Evolutionary conservation across 2,888 invertebrate genomes (phyloP).

Genomic region (Pandemis heparana): DNA sequence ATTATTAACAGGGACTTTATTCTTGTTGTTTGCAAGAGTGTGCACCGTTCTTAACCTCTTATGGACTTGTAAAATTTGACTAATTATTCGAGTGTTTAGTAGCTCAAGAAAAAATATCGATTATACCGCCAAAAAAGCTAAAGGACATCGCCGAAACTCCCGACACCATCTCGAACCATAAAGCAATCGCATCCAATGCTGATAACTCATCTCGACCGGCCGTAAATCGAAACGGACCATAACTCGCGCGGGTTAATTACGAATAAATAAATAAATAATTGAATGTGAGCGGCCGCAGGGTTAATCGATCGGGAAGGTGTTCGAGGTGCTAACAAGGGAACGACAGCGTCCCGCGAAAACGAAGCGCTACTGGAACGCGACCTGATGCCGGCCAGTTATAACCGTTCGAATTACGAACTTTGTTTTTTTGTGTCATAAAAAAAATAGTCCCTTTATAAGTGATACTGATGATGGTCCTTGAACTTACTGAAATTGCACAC

Average conservation of each 20-base stretch:
- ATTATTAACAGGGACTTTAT: neutral
- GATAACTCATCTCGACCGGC: slow-evolving; percentile 73
- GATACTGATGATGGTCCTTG: neutral
- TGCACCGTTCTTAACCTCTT: neutral
- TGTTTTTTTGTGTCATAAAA: neutral
- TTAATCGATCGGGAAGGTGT: slow-evolving; percentile 78
- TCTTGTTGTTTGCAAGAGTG: neutral
- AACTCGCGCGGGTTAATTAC: slow-evolving; percentile 84
- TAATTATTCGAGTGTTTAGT: neutral
- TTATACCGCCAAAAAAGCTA: slow-evolving; percentile 20
- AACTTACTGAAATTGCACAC: neutral
- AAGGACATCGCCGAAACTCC: slow-evolving; percentile 51
- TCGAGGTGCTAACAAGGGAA: slow-evolving; percentile 82
- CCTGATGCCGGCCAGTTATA: slow-evolving; percentile 21
- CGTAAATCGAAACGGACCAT: slow-evolving; percentile 78
- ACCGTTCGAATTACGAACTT: slow-evolving; percentile 3
- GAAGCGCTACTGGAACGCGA: slow-evolving; percentile 19
- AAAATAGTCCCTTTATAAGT: no score
- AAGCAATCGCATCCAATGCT: slow-evolving; percentile 60
- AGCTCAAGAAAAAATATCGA: slow-evolving; percentile 40
- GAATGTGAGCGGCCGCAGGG: slow-evolving; percentile 85
- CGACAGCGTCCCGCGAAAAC: slow-evolving; percentile 48
- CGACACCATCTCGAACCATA: slow-evolving; percentile 52
- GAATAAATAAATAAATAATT: slow-evolving; percentile 87
- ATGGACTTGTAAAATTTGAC: neutral